phyloP scores from a whole-genome alignment of 1,140 invertebrate genomes.

The Drosophila ficusphila region DNA sequence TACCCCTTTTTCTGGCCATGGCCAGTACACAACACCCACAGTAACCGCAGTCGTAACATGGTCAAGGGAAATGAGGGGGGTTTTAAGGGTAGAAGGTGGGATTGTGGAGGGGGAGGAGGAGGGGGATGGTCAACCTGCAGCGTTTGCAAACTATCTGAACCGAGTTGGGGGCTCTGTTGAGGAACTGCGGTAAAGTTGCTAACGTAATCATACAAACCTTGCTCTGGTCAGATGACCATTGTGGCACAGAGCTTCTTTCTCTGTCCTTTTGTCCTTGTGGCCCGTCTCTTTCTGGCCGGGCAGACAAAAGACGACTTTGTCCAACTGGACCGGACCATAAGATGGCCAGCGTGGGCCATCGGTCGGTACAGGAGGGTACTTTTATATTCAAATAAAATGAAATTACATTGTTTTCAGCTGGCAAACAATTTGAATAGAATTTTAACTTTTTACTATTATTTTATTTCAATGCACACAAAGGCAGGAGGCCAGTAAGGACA shows the following conservation, averaged over 20 bases:
- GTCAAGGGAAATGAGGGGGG: neutral
- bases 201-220: conserved; percentile 80
- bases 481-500: conserved; percentile 38
- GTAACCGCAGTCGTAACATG: conserved; percentile 72
- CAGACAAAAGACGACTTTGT: conserved; percentile 79
- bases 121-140: conserved; percentile 37
- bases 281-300: conserved; percentile 22
- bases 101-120: neutral
- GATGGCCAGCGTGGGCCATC: conserved; percentile 66
- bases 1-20: conserved; percentile 30
- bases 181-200: conserved; percentile 79
- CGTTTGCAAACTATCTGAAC: conserved; percentile 77
- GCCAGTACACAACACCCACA: conserved; percentile 71
- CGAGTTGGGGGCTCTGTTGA: conserved; percentile 75
- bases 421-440: conserved; percentile 84
- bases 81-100: neutral
- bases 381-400: conserved; percentile 83
- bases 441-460: conserved; percentile 84
- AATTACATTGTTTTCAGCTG: conserved; percentile 83
- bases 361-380: conserved; percentile 46
- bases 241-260: conserved; percentile 21
- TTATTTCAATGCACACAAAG: conserved; percentile 79
- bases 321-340: conserved; percentile 68
- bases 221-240: conserved; percentile 59
- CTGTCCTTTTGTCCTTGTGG: conserved; percentile 9